Evolutionary conservation across 2,888 invertebrate genomes (phyloP), one percentile per base, ranked within the genome.

Genomic region (Mythimna loreyi): DNA sequence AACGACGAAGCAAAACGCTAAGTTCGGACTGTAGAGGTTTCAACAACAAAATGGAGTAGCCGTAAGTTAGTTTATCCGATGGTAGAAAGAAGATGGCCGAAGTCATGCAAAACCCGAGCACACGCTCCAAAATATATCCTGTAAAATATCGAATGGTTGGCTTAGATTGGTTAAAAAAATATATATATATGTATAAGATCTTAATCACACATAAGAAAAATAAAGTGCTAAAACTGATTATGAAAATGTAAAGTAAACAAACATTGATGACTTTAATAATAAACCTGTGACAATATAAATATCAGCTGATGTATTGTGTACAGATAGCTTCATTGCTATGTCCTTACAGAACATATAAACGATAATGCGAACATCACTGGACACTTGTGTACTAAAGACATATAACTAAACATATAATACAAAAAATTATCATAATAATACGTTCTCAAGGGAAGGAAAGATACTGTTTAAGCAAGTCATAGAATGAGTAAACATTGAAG

Each of bases 381-480:
- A 60, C 52, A 68, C 52, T 68, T 80, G 72, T 75, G 79, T 72
- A 67, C 66, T 47, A 45, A 78, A 80, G 47, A 58, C 16, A 61
- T 67, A 53, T 59, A 68, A 70, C 64, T 68, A 69, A 67, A 66
- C 55, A 43, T 21, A 65, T 72, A 71, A 73, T 72, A 65, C 36
- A 43, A 67, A 57, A 65, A 43, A 75, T 67, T 77, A 72, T 77
- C 75, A 72, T 72, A 59, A 74, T 73, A 75, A 78, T 72, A 66
- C 52, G 21, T 62, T 72, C 49, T 67, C 70, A 71, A 79, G 63
- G 66, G 47, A 53, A 75, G 52, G 45, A 73, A 82, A 67, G 40
- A 68, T 28, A 64, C 19, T 16, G 61, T 52, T 52, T 11, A 47
- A 55, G 33, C 64, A 60, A 55, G 40, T 30, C 50, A 45, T 61